Base-by-base conservation (phyloP, 92 coral and sea anemone genomes). In the Meandrina meandrites region DNA sequence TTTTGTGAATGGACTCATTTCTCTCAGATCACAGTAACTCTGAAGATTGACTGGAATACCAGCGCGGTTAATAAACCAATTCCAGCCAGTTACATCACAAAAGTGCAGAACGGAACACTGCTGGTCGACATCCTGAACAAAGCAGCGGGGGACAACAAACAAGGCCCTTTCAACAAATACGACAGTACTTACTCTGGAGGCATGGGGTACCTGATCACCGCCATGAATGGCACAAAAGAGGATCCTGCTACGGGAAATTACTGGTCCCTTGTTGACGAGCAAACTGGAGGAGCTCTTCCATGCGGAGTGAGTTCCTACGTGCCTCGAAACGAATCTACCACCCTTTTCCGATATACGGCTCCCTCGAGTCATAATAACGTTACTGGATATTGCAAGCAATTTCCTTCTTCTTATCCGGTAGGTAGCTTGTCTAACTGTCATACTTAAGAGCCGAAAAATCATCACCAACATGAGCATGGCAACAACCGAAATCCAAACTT, bases 91-190 rank as follows among this genome's bases (percentile, higher is more conserved):
- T 86, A 50, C 34, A 21, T 47, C 24, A 86, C 89, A 67, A 86
- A 68, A n/a, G 89, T 86, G 6, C 67, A 17, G 54, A 53, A 70
- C 45, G 89, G 89, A 8, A 86, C 89, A 0, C 71, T 79, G 28
- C 30, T 86, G 47, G 54, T 34, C 14, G 79, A 79, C 45, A 79
- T 86, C 67, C 84, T 86, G 53, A 79, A 86, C 84, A 79, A 79
- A 67, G 89, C 85, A 9, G 89, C 89, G 10, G 79, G 22, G 1
- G 85, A 37, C 12, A 22, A 79, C 37, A 79, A 24, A n/a, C 19
- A 51, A 80, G 79, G 89, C 9, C 62, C 89, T 17, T 86, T 79
- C 69, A 80, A 79, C 85, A 69, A 68, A 79, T 86, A 86, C 85
- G 70, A 79, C 10, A 86, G 51, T 60, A 79, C 66, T 0, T 86